Base-by-base conservation (phyloP, 35 echinoderm and acorn worm genomes). In the Eucidaris tribuloides region DNA sequence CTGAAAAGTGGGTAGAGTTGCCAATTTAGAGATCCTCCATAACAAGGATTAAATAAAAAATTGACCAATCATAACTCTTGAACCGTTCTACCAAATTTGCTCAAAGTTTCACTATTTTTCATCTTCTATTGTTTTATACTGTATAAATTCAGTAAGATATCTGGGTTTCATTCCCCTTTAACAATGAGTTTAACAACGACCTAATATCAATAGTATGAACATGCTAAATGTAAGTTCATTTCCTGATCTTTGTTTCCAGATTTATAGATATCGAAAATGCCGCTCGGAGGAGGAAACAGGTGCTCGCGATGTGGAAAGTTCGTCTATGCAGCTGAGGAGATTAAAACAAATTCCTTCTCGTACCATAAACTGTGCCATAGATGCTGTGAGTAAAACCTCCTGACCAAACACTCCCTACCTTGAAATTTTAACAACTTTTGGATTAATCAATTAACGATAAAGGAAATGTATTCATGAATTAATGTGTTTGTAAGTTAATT, bases 321-420 rank as follows among this genome's bases (percentile, higher is more conserved):
- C 18, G 93, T 96, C 6, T 96, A 96, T 35, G 63, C 80, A 23
- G 93, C 93, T 0, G 93, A 96, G 62, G 84, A 96, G 68, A 63
- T 96, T 9, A 85, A 89, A 58, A 65, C 30, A 15, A 89, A 89
- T 39, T 72, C 66, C 37, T 89, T 25, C 63, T 82, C 79, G 30
- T 89, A 82, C 37, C 87, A 89, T 41, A 89, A 89, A 54, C 30
- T 46, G 15, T 85, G 89, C 25, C 64, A 77, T 54, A 63, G 89
- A 85, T 91, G 82, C 82, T 85, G 89, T 91, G 49, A 91, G 89
- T 91, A 13, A 24, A 1, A 38, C 15, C 52, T 64, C 18, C 24
- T 7, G 30, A 27, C 4, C 24, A 60, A 18, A 14, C 20, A 17
- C 20, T 14, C 36, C 39, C 20, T 9, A 13, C 27, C 15, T 11